Evolutionary conservation across 2,797 vertebrate species (phyloP).

Genomic region (Chrysocyon brachyurus): DNA sequence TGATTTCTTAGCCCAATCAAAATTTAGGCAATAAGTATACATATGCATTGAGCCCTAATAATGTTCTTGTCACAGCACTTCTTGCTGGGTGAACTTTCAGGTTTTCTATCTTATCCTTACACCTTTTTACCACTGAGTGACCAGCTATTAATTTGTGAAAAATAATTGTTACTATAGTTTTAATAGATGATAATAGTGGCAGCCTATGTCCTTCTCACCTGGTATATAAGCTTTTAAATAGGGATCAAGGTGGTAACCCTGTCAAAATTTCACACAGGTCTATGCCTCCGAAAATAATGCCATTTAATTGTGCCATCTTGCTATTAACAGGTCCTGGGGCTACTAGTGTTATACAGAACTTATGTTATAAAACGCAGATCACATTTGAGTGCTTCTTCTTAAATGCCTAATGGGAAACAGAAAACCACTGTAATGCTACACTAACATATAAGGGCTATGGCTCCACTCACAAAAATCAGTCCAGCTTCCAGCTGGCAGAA

Average conservation of each 20-base stretch:
- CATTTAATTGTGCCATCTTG: neutral
- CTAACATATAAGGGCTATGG: conserved; percentile 67
- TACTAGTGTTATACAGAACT: conserved; percentile 65
- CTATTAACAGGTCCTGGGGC: neutral
- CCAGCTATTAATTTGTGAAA: neutral
- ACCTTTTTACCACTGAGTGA: neutral
- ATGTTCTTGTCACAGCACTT: neutral
- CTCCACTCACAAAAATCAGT: conserved; percentile 74
- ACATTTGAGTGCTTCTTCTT: conserved; percentile 72
- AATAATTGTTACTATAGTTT: neutral
- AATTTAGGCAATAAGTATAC: neutral
- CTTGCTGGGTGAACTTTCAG: neutral
- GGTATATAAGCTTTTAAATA: neutral
- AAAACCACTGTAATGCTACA: conserved; percentile 77
- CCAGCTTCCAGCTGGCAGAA: conserved; percentile 72
- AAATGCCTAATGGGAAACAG: conserved; percentile 82
- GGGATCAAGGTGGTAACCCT: neutral
- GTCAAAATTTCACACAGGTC: conserved; percentile 33
- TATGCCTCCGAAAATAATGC: neutral
- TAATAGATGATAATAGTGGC: neutral
- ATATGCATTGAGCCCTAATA: neutral
- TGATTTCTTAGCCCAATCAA: neutral
- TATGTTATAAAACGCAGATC: conserved; percentile 70
- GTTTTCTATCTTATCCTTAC: neutral
- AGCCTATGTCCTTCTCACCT: neutral